Conservation (phyloP, 1,140 invertebrate genomes). For the Oncopodura yosiiana region DNA sequence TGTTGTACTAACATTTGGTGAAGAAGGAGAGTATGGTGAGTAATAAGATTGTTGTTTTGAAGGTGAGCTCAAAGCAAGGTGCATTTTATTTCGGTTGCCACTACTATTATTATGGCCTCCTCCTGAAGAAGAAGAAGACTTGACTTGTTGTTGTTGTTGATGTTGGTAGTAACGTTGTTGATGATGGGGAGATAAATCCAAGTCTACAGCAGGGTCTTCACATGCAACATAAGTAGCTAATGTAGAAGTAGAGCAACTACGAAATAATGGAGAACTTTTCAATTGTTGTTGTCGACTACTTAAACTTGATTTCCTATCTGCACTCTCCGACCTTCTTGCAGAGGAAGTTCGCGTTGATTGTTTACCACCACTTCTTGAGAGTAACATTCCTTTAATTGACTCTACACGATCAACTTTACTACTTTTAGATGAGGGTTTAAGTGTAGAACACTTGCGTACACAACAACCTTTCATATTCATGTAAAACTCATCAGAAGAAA, state of each 20-base stretch:
- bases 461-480: constrained; percentile 21
- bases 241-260: constrained; percentile 31
- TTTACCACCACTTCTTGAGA: constrained; percentile 7
- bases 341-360: constrained; percentile 13
- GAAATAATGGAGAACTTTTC: constrained; percentile 32
- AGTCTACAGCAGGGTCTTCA: constrained; percentile 32
- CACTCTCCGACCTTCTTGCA: background rate
- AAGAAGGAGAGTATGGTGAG: background rate
- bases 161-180: background rate
- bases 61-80: background rate
- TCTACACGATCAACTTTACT: constrained; percentile 32
- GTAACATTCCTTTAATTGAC: constrained; percentile 30
- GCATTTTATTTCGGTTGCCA: background rate
- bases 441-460: constrained; percentile 31
- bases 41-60: background rate
- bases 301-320: no score
- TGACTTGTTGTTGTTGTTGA: background rate
- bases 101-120: background rate
- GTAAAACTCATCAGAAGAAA: constrained; percentile 18
- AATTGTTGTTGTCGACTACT: background rate
- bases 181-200: constrained; percentile 23
- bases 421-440: constrained; percentile 11
- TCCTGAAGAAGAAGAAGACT: background rate
- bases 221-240: constrained; percentile 33
- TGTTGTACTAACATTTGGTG: background rate